Base-by-base conservation (phyloP, 2,797 vertebrate genomes). In the Anguilla anguilla region DNA sequence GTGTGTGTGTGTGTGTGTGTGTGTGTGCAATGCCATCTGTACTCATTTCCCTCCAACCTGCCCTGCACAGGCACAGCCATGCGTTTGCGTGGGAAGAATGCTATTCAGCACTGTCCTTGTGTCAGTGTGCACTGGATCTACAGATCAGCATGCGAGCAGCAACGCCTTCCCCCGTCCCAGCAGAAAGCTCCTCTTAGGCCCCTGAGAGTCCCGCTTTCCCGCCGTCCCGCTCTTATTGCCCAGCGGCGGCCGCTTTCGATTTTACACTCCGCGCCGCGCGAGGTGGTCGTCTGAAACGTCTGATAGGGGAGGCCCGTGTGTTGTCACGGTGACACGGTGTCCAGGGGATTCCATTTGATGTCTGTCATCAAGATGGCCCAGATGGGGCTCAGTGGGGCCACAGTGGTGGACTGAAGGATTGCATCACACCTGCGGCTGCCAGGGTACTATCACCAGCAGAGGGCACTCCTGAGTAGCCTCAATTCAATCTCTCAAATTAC, bases 301-400 rank as follows among this genome's bases (percentile, higher is more conserved):
- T 72, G 87, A 89, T 91, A 91, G 90, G 91, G 77, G 91, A 55
- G 89, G 87, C 88, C 90, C 91, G 83, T 93, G 89, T 85, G 93
- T 92, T 91, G 93, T 87, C 89, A 91, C 90, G 89, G 89, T 89
- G 88, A 90, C 92, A 90, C 92, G 90, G 91, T 89, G 90, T 90
- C 83, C 84, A 83, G 88, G 91, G 88, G 89, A 91, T 92, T 89
- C 84, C 51, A 88, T 92, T 91, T 90, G 87, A 89, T 85, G 89
- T 90, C 91, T 87, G 89, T 90, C 91, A 89, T 90, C 89, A 83
- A 86, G 87, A 87, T 85, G 35, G 53, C 43, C 46, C 89, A 90
- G 87, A 88, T 81, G 89, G 86, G 85, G 13, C 28, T 25, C 57
- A 51, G 87, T 88, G 84, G 84, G 86, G 91, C 28, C 64, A 72